Evolutionary conservation across 2,888 invertebrate species (phyloP).

Genomic region (Resseliella maxima): DNA sequence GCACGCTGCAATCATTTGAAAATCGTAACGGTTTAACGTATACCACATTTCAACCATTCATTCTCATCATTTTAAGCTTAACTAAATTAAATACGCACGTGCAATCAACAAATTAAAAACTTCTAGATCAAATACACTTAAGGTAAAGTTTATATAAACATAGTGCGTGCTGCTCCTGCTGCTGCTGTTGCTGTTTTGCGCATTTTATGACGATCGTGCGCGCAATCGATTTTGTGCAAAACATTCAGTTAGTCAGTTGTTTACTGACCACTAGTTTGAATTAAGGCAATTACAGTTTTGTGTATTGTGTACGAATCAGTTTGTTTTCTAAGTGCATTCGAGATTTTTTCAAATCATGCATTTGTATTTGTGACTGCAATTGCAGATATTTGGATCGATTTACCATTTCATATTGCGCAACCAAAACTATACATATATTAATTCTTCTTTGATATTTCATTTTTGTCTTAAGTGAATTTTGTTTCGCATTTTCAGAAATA

Average conservation of each 20-base stretch:
- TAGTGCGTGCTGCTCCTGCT: not conserved
- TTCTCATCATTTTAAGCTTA: not conserved
- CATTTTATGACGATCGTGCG: too few relatives aligned
- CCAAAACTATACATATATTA: too few relatives aligned
- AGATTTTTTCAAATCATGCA: too few relatives aligned
- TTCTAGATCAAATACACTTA: not conserved
- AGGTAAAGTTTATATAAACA: not conserved
- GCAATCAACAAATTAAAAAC: not conserved
- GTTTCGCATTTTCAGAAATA: too few relatives aligned
- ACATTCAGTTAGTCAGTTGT: not conserved
- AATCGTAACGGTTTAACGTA: not conserved
- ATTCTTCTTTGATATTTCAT: too few relatives aligned
- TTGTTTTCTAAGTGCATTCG: too few relatives aligned
- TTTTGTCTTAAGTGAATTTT: too few relatives aligned
- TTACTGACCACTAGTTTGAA: not conserved
- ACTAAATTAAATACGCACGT: not conserved
- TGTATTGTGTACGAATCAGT: not conserved
- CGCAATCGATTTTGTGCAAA: not conserved
- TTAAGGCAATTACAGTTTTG: slow-evolving; percentile 9
- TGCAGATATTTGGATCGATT: too few relatives aligned
- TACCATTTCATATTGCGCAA: too few relatives aligned
- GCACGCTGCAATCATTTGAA: not conserved
- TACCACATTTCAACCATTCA: not conserved
- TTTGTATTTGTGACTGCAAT: not conserved
- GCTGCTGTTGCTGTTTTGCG: not conserved